Conservation (phyloP, 2,113 vertebrate genomes). For the Butorides virescens region DNA sequence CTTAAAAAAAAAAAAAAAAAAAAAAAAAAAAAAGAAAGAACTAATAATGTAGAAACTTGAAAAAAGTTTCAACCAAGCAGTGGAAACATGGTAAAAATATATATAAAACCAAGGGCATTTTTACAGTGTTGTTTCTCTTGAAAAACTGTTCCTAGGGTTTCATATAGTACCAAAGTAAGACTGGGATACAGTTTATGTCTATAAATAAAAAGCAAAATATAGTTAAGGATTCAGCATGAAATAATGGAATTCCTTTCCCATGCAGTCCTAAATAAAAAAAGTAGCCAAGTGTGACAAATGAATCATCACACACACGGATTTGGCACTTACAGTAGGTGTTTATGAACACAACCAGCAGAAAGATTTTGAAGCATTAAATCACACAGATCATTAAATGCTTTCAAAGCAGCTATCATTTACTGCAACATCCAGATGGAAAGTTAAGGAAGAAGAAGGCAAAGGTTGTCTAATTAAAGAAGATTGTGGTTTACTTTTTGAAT, state of each 20-base stretch:
- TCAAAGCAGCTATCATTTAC: background rate
- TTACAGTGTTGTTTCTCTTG: background rate
- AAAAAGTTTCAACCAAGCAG: background rate
- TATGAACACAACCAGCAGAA: background rate
- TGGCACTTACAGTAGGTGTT: background rate
- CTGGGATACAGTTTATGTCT: background rate
- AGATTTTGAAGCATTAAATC: background rate
- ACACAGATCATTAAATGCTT: background rate
- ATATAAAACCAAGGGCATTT: background rate
- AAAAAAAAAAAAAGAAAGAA: background rate
- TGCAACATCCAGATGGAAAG: background rate
- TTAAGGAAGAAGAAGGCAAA: background rate
- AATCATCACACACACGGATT: background rate
- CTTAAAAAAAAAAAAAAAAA: background rate
- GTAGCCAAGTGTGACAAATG: background rate
- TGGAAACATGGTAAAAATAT: background rate
- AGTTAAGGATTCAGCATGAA: background rate
- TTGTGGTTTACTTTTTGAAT: background rate
- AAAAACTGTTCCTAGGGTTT: background rate
- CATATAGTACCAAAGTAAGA: background rate
- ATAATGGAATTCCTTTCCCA: background rate
- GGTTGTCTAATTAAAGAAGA: background rate
- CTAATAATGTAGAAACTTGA: background rate
- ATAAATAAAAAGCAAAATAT: background rate
- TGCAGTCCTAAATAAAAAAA: background rate